These are phyloP conservation scores for Dromas ardeola DNA, from an alignment of 2,113 vertebrate species.

Conservation along the genomic window DNA sequence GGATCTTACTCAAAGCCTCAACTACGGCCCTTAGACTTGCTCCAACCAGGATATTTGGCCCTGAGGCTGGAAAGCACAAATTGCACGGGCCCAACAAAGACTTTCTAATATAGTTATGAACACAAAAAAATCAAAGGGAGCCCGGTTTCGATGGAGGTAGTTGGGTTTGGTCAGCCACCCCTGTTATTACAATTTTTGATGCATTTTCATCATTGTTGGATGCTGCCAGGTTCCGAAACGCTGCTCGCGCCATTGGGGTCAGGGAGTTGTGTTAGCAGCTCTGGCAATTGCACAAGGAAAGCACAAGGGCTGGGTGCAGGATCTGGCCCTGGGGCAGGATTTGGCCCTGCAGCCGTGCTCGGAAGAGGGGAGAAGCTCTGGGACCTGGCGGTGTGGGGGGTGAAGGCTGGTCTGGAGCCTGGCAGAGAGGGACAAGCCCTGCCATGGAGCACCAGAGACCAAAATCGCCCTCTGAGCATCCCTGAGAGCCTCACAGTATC, in stretches of 20 bases:
- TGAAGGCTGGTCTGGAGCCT: fast-evolving
- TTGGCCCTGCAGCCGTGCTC: fast-evolving
- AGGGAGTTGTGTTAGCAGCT: background rate
- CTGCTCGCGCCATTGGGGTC: fast-evolving
- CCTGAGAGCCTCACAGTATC: background rate
- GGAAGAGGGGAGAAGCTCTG: background rate
- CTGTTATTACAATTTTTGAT: background rate
- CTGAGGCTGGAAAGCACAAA: background rate
- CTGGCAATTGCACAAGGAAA: fast-evolving
- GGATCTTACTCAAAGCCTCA: background rate
- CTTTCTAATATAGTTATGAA: background rate
- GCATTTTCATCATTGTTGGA: background rate
- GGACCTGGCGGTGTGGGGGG: fast-evolving
- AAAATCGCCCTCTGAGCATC: too few species aligned
- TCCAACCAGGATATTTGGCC: background rate
- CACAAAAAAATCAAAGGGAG: background rate
- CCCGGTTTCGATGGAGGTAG: background rate
- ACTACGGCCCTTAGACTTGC: background rate
- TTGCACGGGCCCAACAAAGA: fast-evolving
- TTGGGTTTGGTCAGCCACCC: background rate
- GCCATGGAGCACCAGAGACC: background rate
- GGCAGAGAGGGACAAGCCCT: background rate
- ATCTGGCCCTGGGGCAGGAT: background rate
- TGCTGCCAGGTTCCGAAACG: fast-evolving
- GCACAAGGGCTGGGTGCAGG: fast-evolving